Evolutionary conservation across 2,797 vertebrate genomes (phyloP).

Genomic region (Acanthurus leucopareius): DNA sequence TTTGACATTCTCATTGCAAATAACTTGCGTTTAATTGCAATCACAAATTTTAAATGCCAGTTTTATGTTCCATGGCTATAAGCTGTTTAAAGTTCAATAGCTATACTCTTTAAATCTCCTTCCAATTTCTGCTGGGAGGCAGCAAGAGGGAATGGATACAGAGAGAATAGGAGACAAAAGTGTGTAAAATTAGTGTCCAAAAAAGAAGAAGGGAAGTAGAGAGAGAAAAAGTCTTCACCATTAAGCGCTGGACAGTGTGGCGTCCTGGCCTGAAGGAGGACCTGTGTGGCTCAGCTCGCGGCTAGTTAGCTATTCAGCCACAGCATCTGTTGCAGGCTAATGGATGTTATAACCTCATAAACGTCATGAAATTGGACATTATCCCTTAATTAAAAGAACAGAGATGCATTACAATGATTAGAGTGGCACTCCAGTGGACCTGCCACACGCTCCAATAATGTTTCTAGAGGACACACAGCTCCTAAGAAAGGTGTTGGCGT

Average conservation of each 20-base stretch:
- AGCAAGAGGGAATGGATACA: slow-evolving; percentile 54
- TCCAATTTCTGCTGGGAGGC: slow-evolving; percentile 81
- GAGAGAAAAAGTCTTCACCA: slow-evolving; percentile 61
- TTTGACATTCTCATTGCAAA: slow-evolving; percentile 89
- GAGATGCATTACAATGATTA: slow-evolving; percentile 90
- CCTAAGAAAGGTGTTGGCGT: slow-evolving; percentile 53
- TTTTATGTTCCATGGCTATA: slow-evolving; percentile 89
- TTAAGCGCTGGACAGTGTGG: slow-evolving; percentile 70
- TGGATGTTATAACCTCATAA: slow-evolving; percentile 92
- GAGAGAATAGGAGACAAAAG: slow-evolving; percentile 64
- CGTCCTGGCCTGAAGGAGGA: slow-evolving; percentile 79
- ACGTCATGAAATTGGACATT: slow-evolving; percentile 91
- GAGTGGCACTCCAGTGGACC: slow-evolving; percentile 78
- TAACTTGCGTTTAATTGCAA: slow-evolving; percentile 90
- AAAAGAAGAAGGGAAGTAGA: slow-evolving; percentile 40
- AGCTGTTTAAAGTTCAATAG: slow-evolving; percentile 90
- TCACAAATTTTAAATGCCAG: slow-evolving; percentile 91
- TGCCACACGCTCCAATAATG: slow-evolving; percentile 76
- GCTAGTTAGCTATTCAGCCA: slow-evolving; percentile 86
- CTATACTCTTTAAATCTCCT: slow-evolving; percentile 88
- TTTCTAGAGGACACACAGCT: slow-evolving; percentile 72
- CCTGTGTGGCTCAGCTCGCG: slow-evolving; percentile 77
- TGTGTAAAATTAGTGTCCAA: slow-evolving; percentile 55
- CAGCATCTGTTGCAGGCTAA: slow-evolving; percentile 90
- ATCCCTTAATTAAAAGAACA: slow-evolving; percentile 92